Evolutionary conservation across 1,140 invertebrate species (phyloP).

Genomic region (Leptinotarsa undecemlineata): DNA sequence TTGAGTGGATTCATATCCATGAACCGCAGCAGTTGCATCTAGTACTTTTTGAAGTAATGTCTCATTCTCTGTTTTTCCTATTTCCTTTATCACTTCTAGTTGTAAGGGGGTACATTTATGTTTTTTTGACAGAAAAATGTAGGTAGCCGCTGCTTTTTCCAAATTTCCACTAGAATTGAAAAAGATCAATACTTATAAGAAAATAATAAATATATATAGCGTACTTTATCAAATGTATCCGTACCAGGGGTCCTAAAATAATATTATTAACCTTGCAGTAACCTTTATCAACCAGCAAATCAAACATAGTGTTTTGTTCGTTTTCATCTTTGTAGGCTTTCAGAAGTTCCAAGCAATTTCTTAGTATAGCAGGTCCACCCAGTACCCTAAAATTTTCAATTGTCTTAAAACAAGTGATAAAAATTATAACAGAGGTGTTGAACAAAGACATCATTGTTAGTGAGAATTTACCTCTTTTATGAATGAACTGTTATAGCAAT

Average conservation of each 20-base stretch:
- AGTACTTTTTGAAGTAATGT: constrained; percentile 56
- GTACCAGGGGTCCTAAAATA: constrained; percentile 59
- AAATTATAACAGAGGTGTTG: too few species aligned
- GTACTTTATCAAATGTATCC: constrained; percentile 59
- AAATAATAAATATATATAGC: constrained; percentile 20
- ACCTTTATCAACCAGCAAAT: constrained; percentile 54
- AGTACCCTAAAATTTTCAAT: neutral
- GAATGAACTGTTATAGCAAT: too few species aligned
- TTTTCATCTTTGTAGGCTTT: constrained; percentile 52
- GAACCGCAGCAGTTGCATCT: constrained; percentile 51
- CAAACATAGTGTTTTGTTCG: constrained; percentile 54
- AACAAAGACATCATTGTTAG: too few species aligned
- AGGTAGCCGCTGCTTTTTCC: constrained; percentile 57
- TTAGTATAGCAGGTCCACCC: constrained; percentile 38
- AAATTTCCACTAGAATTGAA: constrained; percentile 55
- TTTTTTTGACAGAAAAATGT: constrained; percentile 51
- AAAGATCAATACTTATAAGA: too few species aligned
- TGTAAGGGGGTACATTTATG: constrained; percentile 61
- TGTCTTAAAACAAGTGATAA: too few species aligned
- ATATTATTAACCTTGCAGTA: constrained; percentile 58
- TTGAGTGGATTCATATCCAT: constrained; percentile 55
- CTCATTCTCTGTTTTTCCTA: constrained; percentile 53
- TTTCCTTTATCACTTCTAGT: constrained; percentile 58
- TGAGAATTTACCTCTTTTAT: too few species aligned
- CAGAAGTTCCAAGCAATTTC: constrained; percentile 60